Evolutionary conservation across 2,888 invertebrate species (phyloP), one percentile per base, ranked within the genome.

Genomic region (Cephus spinipes): DNA sequence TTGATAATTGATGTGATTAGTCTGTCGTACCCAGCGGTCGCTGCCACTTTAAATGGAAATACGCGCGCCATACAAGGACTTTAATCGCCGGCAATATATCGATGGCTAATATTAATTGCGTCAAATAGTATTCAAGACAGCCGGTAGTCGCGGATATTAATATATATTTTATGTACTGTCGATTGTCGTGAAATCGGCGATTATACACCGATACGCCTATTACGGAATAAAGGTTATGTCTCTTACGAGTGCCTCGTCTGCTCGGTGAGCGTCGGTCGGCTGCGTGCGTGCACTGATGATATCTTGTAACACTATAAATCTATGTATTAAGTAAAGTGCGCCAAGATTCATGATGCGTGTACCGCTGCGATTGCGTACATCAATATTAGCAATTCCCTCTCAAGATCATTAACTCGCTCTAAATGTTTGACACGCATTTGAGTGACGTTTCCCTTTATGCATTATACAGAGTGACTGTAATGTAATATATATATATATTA

Each of bases 31-130:
- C 11, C 71, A 23, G 11, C 71, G 71, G 3, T 71, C 71, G 71
- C 12, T 31, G 33, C 33, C 71, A 33, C 71, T 71, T 71, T 71
- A 32, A 71, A 71, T 71, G 71, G 71, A 71, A 71, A 71, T 33
- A 55, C 55, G 55, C 9, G 23, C 55, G 23, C 55, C 55, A 6
- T 9, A 15, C 23, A 23, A 55, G 55, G 23, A 55, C 55, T 55
- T 55, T 55, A 55, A 55, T 55, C 55, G 55, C 55, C 23, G 55
- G 55, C 55, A 9, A 55, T 55, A 55, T 55, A 55, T 55, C 55
- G 55, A 23, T 23, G 55, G 55, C 23, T 55, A 55, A 55, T 55
- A 55, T 55, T 55, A 55, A 55, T 55, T 55, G 23, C 55, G 55
- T 55, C 55, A 55, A 55, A 55, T 55, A 23, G 23, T 55, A 55